Conservation (phyloP, 2,888 invertebrate species). For the Girardia tigrina region DNA sequence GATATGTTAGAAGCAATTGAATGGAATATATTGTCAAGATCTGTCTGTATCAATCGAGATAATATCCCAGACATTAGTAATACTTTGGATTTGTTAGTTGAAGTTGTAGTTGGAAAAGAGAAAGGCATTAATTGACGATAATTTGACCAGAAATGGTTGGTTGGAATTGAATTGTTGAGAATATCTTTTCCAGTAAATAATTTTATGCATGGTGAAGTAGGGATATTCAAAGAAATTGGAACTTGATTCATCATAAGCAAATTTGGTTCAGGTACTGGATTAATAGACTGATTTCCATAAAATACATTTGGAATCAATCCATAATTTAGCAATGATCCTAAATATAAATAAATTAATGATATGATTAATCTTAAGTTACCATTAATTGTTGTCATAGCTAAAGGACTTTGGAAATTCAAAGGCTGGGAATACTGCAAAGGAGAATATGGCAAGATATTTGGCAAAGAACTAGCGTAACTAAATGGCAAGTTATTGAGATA, state of each 20-base stretch:
- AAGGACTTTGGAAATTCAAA: not conserved
- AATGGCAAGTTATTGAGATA: constrained; percentile 3
- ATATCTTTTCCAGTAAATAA: not conserved
- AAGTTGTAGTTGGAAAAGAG: not conserved
- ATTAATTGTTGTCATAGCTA: not conserved
- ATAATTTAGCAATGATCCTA: not conserved
- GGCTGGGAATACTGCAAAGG: not conserved
- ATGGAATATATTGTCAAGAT: not conserved
- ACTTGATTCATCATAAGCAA: not conserved
- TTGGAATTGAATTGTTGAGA: not conserved
- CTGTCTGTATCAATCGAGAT: not conserved
- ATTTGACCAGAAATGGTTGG: not conserved
- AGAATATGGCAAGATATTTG: not conserved
- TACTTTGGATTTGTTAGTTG: not conserved
- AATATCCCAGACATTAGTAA: not conserved
- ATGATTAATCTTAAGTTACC: too few relatives aligned
- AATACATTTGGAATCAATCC: not conserved
- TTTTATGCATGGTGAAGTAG: not conserved
- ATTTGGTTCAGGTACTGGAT: not conserved
- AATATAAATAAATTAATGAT: too few relatives aligned
- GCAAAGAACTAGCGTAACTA: not conserved
- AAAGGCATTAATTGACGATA: not conserved
- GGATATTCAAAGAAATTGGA: not conserved
- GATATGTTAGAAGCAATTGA: not conserved
- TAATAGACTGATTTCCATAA: not conserved